phyloP scores from a whole-genome alignment of 2,888 invertebrate species.

The Athalia rosae region DNA sequence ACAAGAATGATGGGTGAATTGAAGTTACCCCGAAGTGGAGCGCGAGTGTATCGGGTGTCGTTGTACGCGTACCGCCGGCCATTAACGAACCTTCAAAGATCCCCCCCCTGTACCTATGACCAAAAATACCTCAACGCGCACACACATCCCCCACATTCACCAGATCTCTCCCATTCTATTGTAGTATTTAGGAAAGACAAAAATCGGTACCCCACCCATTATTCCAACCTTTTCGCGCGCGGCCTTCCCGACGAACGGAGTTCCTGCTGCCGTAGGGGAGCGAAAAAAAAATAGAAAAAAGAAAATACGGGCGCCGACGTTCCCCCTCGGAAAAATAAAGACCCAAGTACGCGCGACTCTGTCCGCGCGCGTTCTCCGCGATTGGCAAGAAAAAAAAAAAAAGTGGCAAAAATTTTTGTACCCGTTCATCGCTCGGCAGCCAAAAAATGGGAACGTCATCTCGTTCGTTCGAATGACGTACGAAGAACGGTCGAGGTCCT shows the following conservation, averaged over 20 bases:
- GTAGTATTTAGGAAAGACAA: conserved; percentile 54
- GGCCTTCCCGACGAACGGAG: conserved; percentile 42
- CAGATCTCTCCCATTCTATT: not conserved
- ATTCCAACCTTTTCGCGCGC: conserved; percentile 59
- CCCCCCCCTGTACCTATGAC: conserved; percentile 30
- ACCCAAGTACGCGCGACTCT: too few species aligned
- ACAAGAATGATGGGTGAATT: conserved; percentile 20
- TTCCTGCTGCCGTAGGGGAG: conserved; percentile 40
- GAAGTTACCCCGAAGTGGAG: not conserved
- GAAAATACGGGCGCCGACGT: conserved; percentile 8
- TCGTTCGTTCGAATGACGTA: too few species aligned
- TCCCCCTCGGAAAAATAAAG: not conserved
- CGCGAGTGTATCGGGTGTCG: conserved; percentile 43
- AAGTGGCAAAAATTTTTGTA: too few species aligned
- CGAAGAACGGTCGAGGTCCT: too few species aligned
- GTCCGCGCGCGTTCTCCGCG: too few species aligned
- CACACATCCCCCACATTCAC: not conserved
- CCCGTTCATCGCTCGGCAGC: too few species aligned
- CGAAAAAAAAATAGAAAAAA: conserved; percentile 28
- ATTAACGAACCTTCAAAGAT: not conserved
- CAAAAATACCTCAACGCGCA: conserved; percentile 1
- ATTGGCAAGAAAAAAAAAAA: too few species aligned
- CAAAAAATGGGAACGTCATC: too few species aligned
- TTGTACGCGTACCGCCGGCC: not conserved
- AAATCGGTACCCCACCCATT: conserved; percentile 68